These are phyloP conservation scores for Rhadina sibilatrix DNA, from an alignment of 2,113 vertebrate species.

Conservation along the genomic window DNA sequence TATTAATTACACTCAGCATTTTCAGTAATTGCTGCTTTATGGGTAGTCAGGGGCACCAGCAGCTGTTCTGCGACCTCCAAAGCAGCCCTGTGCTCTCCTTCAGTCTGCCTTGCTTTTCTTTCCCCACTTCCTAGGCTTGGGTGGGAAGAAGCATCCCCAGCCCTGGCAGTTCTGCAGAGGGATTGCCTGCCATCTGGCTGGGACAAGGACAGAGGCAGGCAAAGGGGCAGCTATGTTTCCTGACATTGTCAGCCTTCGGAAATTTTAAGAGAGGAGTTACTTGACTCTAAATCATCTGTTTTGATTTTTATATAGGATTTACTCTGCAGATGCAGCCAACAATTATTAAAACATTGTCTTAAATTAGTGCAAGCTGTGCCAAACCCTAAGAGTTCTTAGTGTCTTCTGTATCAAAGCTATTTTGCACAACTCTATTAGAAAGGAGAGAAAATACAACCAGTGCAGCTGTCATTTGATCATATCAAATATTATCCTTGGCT, in stretches of 20 bases:
- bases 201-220: not conserved
- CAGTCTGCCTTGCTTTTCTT: not conserved
- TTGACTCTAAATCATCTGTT: not conserved
- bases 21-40: not conserved
- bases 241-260: not conserved
- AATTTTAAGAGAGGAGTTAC: not conserved
- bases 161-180: not conserved
- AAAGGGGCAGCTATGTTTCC: not conserved
- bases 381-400: not conserved
- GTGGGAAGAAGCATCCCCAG: not conserved
- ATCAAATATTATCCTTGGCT: not conserved
- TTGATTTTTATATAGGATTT: not conserved
- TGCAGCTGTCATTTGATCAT: not conserved
- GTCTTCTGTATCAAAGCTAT: not conserved
- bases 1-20: not conserved
- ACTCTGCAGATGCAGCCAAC: not conserved
- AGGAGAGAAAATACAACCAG: not conserved
- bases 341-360: not conserved
- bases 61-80: rapidly evolving
- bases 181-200: rapidly evolving
- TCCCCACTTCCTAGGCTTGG: not conserved
- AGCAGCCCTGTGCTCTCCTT: not conserved
- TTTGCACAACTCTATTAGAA: not conserved
- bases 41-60: not conserved
- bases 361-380: not conserved